Evolutionary conservation across 2,113 vertebrate species (phyloP).

Genomic region (Eurypyga helias): DNA sequence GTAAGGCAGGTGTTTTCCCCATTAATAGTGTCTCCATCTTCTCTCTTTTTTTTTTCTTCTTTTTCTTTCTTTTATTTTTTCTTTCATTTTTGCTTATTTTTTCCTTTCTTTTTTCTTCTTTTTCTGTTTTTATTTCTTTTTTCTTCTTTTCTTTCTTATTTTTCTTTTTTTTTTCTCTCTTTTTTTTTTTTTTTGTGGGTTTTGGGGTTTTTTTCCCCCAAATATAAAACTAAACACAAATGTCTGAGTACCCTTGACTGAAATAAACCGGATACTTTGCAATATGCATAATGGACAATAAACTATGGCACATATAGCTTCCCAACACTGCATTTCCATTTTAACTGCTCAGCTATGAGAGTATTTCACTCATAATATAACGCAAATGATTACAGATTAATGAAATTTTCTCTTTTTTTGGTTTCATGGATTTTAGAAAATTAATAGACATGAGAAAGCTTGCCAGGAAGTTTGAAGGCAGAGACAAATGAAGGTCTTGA

Average conservation of each 20-base stretch:
- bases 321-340: slow-evolving; percentile 50
- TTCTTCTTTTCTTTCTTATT: no score
- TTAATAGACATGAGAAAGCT: slow-evolving; percentile 63
- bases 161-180: no score
- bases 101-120: no score
- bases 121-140: no score
- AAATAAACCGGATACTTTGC: background rate
- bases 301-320: slow-evolving; percentile 27
- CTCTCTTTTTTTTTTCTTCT: no score
- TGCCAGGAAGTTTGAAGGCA: slow-evolving; percentile 67
- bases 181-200: background rate
- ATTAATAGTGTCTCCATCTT: background rate
- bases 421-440: slow-evolving; percentile 66
- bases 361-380: slow-evolving; percentile 60
- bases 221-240: background rate
- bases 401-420: slow-evolving; percentile 56
- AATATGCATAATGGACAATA: slow-evolving; percentile 15
- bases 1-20: background rate
- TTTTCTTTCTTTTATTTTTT: no score
- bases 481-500: slow-evolving; percentile 69
- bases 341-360: slow-evolving; percentile 54
- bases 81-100: no score
- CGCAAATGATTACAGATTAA: slow-evolving; percentile 72
- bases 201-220: no score
- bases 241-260: slow-evolving; percentile 46